Percentiles rank a stretch among this genome's conserved stretches.
phyloP scores from a whole-genome alignment of 2,797 vertebrate genomes.

The Amblyraja radiata region DNA sequence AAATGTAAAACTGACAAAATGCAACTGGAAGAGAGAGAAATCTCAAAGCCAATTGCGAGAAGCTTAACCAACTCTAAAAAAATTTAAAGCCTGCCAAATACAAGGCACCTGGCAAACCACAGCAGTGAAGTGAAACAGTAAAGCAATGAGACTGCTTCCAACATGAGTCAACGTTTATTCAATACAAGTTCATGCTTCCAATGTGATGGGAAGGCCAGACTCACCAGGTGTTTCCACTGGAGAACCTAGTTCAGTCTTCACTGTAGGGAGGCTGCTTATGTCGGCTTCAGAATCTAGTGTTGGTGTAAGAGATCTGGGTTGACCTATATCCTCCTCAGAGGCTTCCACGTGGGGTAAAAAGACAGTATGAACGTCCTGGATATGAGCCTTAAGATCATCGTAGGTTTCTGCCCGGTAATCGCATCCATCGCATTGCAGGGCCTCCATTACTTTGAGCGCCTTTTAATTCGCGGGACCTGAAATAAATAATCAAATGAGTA shows the following conservation, averaged over 20 bases:
- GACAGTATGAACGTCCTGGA: constrained; percentile 94
- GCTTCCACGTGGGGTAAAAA: constrained; percentile 94
- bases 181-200: neutral
- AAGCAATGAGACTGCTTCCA: neutral
- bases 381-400: constrained; percentile 91
- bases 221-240: constrained; percentile 68
- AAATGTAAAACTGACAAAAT: constrained; percentile 9
- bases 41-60: neutral
- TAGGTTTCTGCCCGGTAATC: constrained; percentile 94
- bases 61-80: neutral
- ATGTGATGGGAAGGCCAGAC: neutral
- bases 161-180: neutral
- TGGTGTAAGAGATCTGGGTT: constrained; percentile 71
- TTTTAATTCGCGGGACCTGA: constrained; percentile 88
- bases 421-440: constrained; percentile 95
- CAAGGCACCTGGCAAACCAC: neutral
- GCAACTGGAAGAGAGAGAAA: neutral
- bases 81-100: neutral
- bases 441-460: constrained; percentile 74
- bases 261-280: constrained; percentile 70
- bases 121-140: neutral
- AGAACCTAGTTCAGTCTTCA: constrained; percentile 67
- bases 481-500: neutral
- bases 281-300: constrained; percentile 69
- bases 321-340: constrained; percentile 63